Percentiles rank a stretch among this genome's conserved stretches.
These are phyloP conservation scores for Marronus borbonicus DNA, from an alignment of 2,888 invertebrate genomes.

Conservation along the genomic window DNA sequence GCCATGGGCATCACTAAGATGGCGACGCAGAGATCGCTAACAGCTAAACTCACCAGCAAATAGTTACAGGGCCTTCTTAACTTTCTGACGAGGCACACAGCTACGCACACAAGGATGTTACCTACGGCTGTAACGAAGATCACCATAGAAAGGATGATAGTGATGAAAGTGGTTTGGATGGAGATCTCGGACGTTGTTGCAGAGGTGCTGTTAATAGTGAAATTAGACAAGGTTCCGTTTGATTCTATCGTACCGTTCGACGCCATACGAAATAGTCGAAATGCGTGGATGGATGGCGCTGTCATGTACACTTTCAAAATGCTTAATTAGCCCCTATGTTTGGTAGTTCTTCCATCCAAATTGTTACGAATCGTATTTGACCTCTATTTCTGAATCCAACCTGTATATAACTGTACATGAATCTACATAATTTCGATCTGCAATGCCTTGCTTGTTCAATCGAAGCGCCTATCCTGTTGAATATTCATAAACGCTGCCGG, in stretches of 20 bases:
- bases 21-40: slow-evolving; percentile 97
- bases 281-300: slow-evolving; percentile 9
- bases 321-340: too few relatives aligned
- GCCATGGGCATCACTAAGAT: slow-evolving; percentile 98
- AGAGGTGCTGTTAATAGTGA: slow-evolving; percentile 60
- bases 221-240: slow-evolving; percentile 53
- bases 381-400: too few relatives aligned
- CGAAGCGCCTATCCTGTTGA: not conserved
- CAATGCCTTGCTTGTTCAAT: not conserved
- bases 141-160: slow-evolving; percentile 81
- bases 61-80: slow-evolving; percentile 92
- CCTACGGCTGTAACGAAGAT: slow-evolving; percentile 88
- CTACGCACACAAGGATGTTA: slow-evolving; percentile 95
- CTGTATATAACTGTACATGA: too few relatives aligned
- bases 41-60: slow-evolving; percentile 93
- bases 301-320: not conserved
- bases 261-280: slow-evolving; percentile 67
- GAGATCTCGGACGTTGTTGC: slow-evolving; percentile 59
- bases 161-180: slow-evolving; percentile 78
- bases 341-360: too few relatives aligned
- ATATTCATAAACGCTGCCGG: not conserved
- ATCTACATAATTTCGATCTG: too few relatives aligned
- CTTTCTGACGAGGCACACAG: slow-evolving; percentile 94
- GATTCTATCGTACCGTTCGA: slow-evolving; percentile 63
- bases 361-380: too few relatives aligned